A percentile compares a stretch with the other conserved stretches of the same genome.
Evolutionary conservation across 2,888 invertebrate genomes (phyloP).

Genomic region (Latrodectus elegans): DNA sequence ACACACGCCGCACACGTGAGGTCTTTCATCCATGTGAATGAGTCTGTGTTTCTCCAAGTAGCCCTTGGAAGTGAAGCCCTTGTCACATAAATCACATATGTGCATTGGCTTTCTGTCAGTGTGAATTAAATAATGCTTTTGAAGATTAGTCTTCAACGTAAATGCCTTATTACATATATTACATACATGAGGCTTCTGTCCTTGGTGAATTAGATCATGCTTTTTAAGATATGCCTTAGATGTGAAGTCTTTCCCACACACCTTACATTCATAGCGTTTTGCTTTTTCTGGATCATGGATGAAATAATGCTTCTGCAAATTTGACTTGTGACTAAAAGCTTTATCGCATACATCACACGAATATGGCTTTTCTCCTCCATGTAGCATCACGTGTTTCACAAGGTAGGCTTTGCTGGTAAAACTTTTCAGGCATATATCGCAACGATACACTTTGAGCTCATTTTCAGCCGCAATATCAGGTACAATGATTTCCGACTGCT

Average conservation of each 20-base stretch:
- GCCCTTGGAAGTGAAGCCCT: constrained; percentile 54
- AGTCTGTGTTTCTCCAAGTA: constrained; percentile 58
- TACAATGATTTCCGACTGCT: not conserved
- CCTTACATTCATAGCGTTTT: constrained; percentile 39
- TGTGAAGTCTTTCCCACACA: constrained; percentile 59
- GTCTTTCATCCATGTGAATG: constrained; percentile 60
- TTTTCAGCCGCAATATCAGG: constrained; percentile 15
- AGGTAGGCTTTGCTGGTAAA: constrained; percentile 62
- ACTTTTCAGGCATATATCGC: constrained; percentile 42
- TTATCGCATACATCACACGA: constrained; percentile 64
- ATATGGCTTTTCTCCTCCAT: constrained; percentile 56
- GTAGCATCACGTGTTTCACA: constrained; percentile 38
- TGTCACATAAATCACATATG: constrained; percentile 57
- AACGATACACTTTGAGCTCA: constrained; percentile 29
- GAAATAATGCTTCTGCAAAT: constrained; percentile 58
- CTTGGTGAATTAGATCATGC: constrained; percentile 56
- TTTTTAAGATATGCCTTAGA: constrained; percentile 60
- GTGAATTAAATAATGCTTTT: constrained; percentile 58
- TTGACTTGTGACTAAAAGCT: constrained; percentile 60
- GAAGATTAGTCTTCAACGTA: constrained; percentile 57
- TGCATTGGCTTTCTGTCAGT: constrained; percentile 35
- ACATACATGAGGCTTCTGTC: constrained; percentile 49
- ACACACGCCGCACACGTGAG: constrained; percentile 61
- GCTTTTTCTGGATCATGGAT: constrained; percentile 61
- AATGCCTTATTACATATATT: constrained; percentile 60